phyloP scores from a whole-genome alignment of 2,113 vertebrate genomes.

The Archocentrus centrarchus region DNA sequence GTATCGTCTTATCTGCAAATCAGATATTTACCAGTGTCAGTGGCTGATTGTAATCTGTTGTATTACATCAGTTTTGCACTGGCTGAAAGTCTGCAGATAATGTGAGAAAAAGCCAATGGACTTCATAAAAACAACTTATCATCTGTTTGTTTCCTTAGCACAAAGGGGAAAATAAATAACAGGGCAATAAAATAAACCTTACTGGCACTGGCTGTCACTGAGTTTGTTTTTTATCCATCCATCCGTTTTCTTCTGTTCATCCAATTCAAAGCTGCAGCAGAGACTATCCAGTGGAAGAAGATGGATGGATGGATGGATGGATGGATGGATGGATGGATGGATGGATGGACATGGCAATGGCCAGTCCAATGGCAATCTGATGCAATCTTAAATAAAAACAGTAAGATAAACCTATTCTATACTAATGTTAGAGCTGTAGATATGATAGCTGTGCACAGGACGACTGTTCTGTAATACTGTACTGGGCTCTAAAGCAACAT shows the following conservation, averaged over 20 bases:
- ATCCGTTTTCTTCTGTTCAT: neutral
- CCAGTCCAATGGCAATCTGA: neutral
- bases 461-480: neutral
- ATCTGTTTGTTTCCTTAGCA: neutral
- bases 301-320: neutral
- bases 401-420: neutral
- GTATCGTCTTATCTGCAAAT: neutral
- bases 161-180: neutral
- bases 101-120: neutral
- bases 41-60: neutral
- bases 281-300: neutral
- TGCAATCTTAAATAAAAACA: neutral
- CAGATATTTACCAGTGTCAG: neutral
- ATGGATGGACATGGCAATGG: too few relatives aligned
- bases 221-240: neutral
- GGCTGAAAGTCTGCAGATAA: neutral
- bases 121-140: slow-evolving; percentile 2
- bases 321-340: too few relatives aligned
- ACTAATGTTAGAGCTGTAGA: neutral
- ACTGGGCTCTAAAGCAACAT: neutral
- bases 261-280: neutral
- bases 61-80: neutral
- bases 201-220: neutral
- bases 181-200: neutral
- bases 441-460: neutral